Percentiles rank a stretch among this genome's conserved stretches.
Evolutionary conservation across 2,113 vertebrate species (phyloP).

Genomic region (Labeo rohita): DNA sequence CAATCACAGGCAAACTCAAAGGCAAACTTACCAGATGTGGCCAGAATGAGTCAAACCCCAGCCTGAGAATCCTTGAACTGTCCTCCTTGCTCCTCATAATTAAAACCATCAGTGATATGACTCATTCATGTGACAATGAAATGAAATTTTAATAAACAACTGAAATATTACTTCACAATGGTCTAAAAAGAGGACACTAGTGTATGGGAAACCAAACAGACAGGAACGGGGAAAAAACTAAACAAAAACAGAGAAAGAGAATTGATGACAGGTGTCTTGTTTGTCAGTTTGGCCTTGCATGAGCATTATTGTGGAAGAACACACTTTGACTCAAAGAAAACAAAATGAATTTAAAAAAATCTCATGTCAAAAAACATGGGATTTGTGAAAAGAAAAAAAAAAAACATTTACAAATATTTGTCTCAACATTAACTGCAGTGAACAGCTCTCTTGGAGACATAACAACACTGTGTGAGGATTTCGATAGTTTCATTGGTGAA

Average conservation of each 20-base stretch:
- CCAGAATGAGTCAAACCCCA: constrained; percentile 38
- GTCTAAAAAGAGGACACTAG: neutral
- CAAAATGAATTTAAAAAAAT: neutral
- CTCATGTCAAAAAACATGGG: neutral
- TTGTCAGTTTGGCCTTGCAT: constrained; percentile 17
- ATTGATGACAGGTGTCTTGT: neutral
- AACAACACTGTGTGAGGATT: constrained; percentile 7
- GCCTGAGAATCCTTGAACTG: constrained; percentile 15
- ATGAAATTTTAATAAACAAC: constrained; percentile 28
- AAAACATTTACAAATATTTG: neutral
- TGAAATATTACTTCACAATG: constrained; percentile 16
- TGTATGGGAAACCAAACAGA: neutral
- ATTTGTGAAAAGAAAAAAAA: neutral
- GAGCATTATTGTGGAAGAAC: neutral
- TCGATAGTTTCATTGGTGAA: neutral
- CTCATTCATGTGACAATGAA: constrained; percentile 35
- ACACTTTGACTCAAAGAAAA: neutral
- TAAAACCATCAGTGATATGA: constrained; percentile 4
- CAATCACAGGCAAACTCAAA: constrained; percentile 39
- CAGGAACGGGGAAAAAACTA: neutral
- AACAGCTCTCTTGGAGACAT: neutral
- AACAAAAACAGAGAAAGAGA: neutral
- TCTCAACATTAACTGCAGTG: neutral
- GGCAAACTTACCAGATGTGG: constrained; percentile 41
- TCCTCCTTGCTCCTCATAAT: constrained; percentile 34